Base-by-base conservation (phyloP, 1,140 invertebrate species). In the Nasonia longicornis region DNA sequence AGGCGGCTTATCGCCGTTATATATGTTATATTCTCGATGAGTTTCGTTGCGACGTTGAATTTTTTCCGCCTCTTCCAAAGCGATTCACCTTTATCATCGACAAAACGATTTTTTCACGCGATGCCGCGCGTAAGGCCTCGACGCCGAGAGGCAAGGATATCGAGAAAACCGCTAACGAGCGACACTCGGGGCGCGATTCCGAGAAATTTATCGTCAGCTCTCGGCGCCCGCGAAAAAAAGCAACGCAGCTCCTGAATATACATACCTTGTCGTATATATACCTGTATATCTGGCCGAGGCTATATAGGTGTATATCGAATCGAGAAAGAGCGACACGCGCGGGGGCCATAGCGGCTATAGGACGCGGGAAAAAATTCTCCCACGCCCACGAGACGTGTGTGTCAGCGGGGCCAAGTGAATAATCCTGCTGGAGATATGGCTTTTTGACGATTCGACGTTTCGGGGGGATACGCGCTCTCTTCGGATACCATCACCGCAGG, bases 311-410 rank as follows among this genome's bases (percentile, higher is more conserved):
- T 6, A 35, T 35, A 35, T 2, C 11, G 42, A 8, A 48, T 48
- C 45, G 45, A 48, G 45, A 48, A 48, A 58, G 52, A 58, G 38
- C 6, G 38, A 42, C 38, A 42, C 38, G 8, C 7, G 8, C 31
- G 38, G 7, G 16, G 16, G 22, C 26, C 63, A 72, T 26, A 26
- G 42, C 31, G 52, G 52, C 26, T 12, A 72, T 64, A n/a, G 52
- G 52, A n/a, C n/a, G 52, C n/a, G 52, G 48, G n/a, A 71, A 80
- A 80, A 81, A 77, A 81, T 77, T 81, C 73, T 77, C 67, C 63
- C 80, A 77, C 80, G 63, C 74, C 74, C 63, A 80, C 79, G 16
- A 58, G 1, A 26, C 26, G 26, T 20, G 52, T 58, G 42, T 48
- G 72, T 74, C 29, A 29, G 77, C 16, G 38, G 58, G 38, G 58